Conservation (phyloP, 2,888 invertebrate genomes). For the Antheraea assamensis region DNA sequence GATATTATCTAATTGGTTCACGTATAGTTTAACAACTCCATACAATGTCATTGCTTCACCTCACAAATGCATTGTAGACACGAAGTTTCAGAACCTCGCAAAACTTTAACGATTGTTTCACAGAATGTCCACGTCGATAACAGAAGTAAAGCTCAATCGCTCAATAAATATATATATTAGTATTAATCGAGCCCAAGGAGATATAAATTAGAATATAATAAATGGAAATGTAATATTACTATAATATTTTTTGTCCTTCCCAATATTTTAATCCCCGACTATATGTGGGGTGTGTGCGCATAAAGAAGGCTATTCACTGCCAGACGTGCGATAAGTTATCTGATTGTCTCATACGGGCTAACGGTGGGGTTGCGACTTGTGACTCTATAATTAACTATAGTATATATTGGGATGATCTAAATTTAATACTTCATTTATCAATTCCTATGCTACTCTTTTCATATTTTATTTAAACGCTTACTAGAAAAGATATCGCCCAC, state of each 20-base stretch:
- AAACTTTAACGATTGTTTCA: not conserved
- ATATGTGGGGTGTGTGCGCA: not conserved
- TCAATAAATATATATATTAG: not conserved
- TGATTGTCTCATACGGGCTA: not conserved
- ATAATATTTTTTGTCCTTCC: not conserved
- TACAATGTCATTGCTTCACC: no score
- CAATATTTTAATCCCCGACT: slow-evolving; percentile 11
- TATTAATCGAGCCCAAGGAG: not conserved
- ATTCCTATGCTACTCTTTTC: not conserved
- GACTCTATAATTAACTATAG: not conserved
- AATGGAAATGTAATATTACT: slow-evolving; percentile 6
- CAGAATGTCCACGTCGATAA: not conserved
- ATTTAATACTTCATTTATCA: not conserved
- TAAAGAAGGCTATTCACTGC: not conserved
- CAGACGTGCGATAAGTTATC: slow-evolving; percentile 5
- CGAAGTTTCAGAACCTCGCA: not conserved
- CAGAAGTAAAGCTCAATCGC: not conserved
- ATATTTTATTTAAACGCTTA: no score
- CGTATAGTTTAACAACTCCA: no score
- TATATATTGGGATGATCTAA: not conserved
- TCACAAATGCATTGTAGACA: no score
- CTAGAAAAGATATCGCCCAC: no score
- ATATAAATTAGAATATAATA: slow-evolving; percentile 5
- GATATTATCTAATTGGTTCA: no score
- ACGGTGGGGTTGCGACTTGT: not conserved